Base-by-base conservation (phyloP, 1,140 invertebrate species). In the Ceratosolen fusciceps region DNA sequence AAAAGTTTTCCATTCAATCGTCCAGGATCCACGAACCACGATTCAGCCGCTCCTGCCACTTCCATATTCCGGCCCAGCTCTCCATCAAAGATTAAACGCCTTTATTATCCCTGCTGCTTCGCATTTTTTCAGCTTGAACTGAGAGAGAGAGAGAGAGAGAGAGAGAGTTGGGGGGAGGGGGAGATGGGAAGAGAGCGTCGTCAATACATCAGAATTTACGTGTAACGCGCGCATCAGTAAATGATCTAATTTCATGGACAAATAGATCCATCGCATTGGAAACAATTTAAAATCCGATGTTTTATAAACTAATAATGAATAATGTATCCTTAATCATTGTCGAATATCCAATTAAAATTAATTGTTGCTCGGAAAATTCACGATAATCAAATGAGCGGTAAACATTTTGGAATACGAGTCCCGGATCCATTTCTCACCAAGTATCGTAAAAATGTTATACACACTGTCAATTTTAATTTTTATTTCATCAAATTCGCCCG, bases 401-500 rank as follows among this genome's bases (percentile, higher is more conserved):
- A 60, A 60, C 29, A 29, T 58, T 58, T 29, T 58, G 2, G 8
- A 58, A 58, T 58, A 58, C 56, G 7, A 21, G 26, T 29, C 26
- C 29, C 56, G 56, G 24, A 58, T 58, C 29, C 14, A 60, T 60
- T 34, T 16, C 14, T 31, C 58, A 16, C 29, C 26, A 58, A 58
- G 54, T 54, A 26, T 16, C 26, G 12, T 60, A 31, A 60, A 60
- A 60, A 34, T 16, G 2, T 60, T 60, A 60, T 60, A 60, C 19
- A 8, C 29, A 16, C 29, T 16, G 58, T 1, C 14, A 7, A n/a
- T 29, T 47, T 70, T 70, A 70, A 70, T 70, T 70, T 49, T 76
- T 54, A 67, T 67, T 74, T 56, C 16, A 43, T 74, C 16, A 62
- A 62, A 60, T 47, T 34, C 1, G 31, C 37, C 2, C 67, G 39